Evolutionary conservation across 1,140 invertebrate species (phyloP).

Genomic region (Aphelenchoides avenae): DNA sequence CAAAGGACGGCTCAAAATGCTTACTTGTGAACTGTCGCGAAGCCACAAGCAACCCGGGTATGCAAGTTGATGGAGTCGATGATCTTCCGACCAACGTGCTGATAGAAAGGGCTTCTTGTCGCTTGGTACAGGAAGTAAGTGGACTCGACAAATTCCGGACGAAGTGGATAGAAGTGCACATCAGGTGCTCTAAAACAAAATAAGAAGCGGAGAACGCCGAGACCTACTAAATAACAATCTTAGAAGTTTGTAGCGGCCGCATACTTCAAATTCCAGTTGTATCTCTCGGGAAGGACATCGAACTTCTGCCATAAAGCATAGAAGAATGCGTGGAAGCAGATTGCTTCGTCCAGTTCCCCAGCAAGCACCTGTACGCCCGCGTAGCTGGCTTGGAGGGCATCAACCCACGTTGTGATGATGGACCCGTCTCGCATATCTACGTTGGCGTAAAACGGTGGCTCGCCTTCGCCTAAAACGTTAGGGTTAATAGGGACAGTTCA

Average conservation of each 20-base stretch:
- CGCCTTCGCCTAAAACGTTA: constrained; percentile 61
- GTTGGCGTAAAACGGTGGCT: constrained; percentile 71
- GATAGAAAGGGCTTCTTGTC: constrained; percentile 71
- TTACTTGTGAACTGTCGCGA: constrained; percentile 68
- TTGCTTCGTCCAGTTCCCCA: constrained; percentile 72
- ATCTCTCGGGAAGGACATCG: constrained; percentile 69
- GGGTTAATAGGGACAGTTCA: constrained; percentile 5
- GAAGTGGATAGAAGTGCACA: constrained; percentile 69
- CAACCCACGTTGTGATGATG: constrained; percentile 69
- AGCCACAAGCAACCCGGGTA: constrained; percentile 68
- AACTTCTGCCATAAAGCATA: constrained; percentile 69
- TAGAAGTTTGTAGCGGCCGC: constrained; percentile 14
- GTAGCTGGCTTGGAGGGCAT: constrained; percentile 65
- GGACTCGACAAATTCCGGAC: constrained; percentile 70
- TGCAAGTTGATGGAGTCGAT: constrained; percentile 67
- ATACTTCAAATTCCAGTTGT: constrained; percentile 67
- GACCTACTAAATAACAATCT: constrained; percentile 2
- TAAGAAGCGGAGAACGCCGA: constrained; percentile 9
- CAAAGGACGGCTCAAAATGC: no score
- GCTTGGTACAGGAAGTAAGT: constrained; percentile 71
- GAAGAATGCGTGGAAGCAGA: constrained; percentile 70
- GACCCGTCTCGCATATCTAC: constrained; percentile 70
- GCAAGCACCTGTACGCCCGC: constrained; percentile 65
- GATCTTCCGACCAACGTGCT: constrained; percentile 70
- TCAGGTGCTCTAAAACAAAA: constrained; percentile 63